Evolutionary conservation across 2,888 invertebrate species (phyloP), one percentile per base, ranked within the genome.

Genomic region (Hydriomena furcata): DNA sequence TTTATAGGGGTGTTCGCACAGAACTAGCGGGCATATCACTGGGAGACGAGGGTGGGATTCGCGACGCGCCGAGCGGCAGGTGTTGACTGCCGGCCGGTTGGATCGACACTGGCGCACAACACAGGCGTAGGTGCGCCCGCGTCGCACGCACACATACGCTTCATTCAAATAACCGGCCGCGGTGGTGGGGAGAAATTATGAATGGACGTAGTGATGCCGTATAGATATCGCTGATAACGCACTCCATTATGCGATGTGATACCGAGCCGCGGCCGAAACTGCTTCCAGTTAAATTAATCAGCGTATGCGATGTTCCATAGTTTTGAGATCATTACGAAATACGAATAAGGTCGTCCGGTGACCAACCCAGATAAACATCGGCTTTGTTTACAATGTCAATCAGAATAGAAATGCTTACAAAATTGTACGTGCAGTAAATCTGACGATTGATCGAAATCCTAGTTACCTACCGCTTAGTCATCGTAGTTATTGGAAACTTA

Each of bases 131-230:
- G 66, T 80, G 84, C 85, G 84, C 84, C 68, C 68, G 82, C 82
- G 82, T 60, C 79, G 61, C 75, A 78, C 84, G 62, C 85, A 84
- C 80, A 82, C 87, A 68, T 31, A 23, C 65, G 65, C 70, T 77
- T 75, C 88, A 86, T 86, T 88, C 85, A 86, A 76, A 79, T 72
- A 73, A 21, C 58, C 52, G 60, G 53, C 56, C 62, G 53, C 57
- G 47, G 68, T 72, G 80, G 82, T 55, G 84, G 87, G 87, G 84
- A 43, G 78, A 63, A 73, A 75, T 87, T 76, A 91, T 91, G 90
- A 91, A 91, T 91, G 91, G 84, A 88, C 88, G 87, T 90, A 89
- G 88, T 87, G 86, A 71, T 73, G 72, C 66, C 55, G 80, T 79
- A 75, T 72, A 84, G 86, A 86, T 86, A 86, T 71, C 76, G 75